Evolutionary conservation across 2,888 invertebrate genomes (phyloP), one percentile per base, ranked within the genome.

Genomic region (Clusia tigrina): DNA sequence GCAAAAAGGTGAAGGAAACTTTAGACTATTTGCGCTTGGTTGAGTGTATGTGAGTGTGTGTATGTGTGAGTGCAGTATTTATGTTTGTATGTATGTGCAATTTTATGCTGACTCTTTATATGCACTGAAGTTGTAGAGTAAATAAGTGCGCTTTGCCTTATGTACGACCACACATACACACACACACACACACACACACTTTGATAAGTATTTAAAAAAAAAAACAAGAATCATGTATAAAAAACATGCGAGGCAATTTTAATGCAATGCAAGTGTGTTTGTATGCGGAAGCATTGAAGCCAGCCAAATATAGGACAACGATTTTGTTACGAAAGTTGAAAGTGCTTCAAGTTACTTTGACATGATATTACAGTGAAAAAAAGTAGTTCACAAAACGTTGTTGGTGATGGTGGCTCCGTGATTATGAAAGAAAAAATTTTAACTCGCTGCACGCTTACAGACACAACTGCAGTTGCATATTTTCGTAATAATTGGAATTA

Each of bases 1-100:
- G 25, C 65, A 69, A 68, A 69, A 69, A 67, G 69, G 67, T 67
- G 69, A 69, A 69, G 66, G 65, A 66, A 67, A 67, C 64, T 64
- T 64, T 65, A 37, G 20, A 20, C 3, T 55, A 42, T 52, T 53
- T 38, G 59, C 37, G 26, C 23, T n/a, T 18, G 2, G 2, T 18
- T 48, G 38, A 48, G 22, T 55, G 26, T 58, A 37, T 55, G 23
- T 52, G 32, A n/a, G n/a, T 55, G 38, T 60, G 56, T 46, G 54
- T 51, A 62, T 53, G 38, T 64, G 59, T 37, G 52, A 2, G 22
- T 46, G 22, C 60, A 60, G 17, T n/a, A 52, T 20, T 9, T 38
- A 22, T 32, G 42, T 37, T 10, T 17, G 53, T 46, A 24, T 38
- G 48, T 42, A n/a, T 17, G 53, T 15, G 26, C 46, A 52, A n/a